These are phyloP conservation scores for Epinotia nisella DNA, from an alignment of 2,888 invertebrate genomes.

Conservation along the genomic window DNA sequence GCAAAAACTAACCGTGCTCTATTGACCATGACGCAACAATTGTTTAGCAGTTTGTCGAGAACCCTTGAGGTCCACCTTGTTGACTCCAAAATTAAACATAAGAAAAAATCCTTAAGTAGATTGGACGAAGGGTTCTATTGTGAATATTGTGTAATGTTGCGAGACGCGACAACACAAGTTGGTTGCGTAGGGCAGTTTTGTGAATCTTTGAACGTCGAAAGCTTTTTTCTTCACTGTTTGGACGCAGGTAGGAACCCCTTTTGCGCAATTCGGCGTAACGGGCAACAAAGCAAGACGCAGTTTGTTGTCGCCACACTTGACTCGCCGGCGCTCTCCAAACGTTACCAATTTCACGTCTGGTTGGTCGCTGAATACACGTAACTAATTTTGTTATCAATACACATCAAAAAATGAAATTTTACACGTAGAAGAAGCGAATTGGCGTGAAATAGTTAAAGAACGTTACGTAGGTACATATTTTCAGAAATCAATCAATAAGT, in stretches of 20 bases:
- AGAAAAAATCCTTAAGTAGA: constrained; percentile 77
- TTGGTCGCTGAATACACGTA: constrained; percentile 73
- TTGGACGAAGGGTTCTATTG: constrained; percentile 76
- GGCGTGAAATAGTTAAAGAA: constrained; percentile 69
- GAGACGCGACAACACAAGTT: constrained; percentile 75
- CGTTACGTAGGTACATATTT: not conserved
- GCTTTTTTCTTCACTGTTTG: constrained; percentile 57
- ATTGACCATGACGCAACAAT: constrained; percentile 84
- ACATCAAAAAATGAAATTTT: constrained; percentile 67
- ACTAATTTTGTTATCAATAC: constrained; percentile 76
- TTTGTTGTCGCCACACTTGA: constrained; percentile 79
- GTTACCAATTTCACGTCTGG: constrained; percentile 79
- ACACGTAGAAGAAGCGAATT: constrained; percentile 55
- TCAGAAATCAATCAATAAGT: not conserved
- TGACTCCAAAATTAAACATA: constrained; percentile 78
- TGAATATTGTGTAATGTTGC: constrained; percentile 83
- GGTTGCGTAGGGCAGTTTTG: constrained; percentile 47
- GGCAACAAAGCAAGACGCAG: constrained; percentile 63
- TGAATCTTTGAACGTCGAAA: constrained; percentile 49
- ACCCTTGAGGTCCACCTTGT: constrained; percentile 80
- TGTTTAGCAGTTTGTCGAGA: constrained; percentile 81
- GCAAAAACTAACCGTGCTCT: constrained; percentile 73
- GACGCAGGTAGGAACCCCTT: constrained; percentile 80
- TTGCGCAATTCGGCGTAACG: constrained; percentile 81
- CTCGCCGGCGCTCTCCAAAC: constrained; percentile 70